A percentile compares a stretch with the other conserved stretches of the same genome.
Conservation (phyloP, 2,888 invertebrate species). For the Zeuzera pyrina region DNA sequence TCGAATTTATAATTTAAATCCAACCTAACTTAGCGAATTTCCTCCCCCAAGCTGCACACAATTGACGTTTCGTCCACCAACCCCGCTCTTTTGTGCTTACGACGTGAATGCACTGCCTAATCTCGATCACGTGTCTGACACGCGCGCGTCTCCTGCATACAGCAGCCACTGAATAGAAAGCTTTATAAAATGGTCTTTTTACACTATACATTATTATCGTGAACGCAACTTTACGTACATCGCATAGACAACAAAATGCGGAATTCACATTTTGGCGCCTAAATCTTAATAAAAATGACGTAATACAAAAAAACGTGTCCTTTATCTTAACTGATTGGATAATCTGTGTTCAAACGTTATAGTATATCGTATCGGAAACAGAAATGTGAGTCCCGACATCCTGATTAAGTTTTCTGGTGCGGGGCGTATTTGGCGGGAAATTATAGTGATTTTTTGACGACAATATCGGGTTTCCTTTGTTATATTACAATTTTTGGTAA, state of each 20-base stretch:
- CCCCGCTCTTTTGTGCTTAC: constrained; percentile 50
- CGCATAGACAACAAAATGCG: constrained; percentile 29
- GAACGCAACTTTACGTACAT: constrained; percentile 27
- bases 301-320: constrained; percentile 62
- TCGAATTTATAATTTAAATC: constrained; percentile 68
- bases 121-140: constrained; percentile 63
- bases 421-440: constrained; percentile 53
- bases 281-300: constrained; percentile 24
- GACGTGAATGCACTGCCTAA: constrained; percentile 65
- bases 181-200: constrained; percentile 29
- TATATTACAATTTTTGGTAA: constrained; percentile 44
- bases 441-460: constrained; percentile 67
- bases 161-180: constrained; percentile 43
- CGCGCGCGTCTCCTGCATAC: constrained; percentile 57
- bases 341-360: constrained; percentile 70
- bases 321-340: constrained; percentile 74
- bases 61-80: constrained; percentile 58
- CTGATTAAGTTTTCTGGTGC: constrained; percentile 63
- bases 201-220: constrained; percentile 11
- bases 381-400: constrained; percentile 56
- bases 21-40: constrained; percentile 64
- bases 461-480: constrained; percentile 54
- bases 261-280: constrained; percentile 34
- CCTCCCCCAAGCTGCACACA: constrained; percentile 59
- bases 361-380: constrained; percentile 69